These are phyloP conservation scores for Gobiocypris rarus DNA, from an alignment of 2,113 vertebrate genomes.

Conservation along the genomic window DNA sequence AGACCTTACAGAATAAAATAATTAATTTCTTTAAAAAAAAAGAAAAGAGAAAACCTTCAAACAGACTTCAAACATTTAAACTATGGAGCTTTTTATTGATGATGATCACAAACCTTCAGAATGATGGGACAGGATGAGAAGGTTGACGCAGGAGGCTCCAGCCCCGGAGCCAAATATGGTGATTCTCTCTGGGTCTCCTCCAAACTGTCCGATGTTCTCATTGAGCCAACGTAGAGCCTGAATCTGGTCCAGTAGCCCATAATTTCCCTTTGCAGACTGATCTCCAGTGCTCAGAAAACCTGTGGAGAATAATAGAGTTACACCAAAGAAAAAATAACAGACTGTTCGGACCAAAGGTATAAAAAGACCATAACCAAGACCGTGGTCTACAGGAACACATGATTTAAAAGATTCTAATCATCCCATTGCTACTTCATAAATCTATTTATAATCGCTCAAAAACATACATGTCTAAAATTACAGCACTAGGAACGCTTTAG, in stretches of 20 bases:
- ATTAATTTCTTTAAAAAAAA: not conserved
- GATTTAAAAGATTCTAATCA: not conserved
- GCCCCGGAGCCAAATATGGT: slow-evolving; percentile 99
- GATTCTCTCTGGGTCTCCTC: slow-evolving; percentile 96
- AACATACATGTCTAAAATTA: slow-evolving; percentile 2
- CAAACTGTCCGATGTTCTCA: slow-evolving; percentile 98
- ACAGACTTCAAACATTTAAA: not conserved
- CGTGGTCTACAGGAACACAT: not conserved
- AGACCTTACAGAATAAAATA: too few species aligned
- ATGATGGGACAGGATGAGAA: slow-evolving; percentile 99
- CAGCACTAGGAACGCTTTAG: not conserved
- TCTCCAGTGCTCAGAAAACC: slow-evolving; percentile 97
- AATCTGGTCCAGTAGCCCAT: slow-evolving; percentile 97
- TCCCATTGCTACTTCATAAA: not conserved
- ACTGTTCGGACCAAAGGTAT: slow-evolving; percentile 1
- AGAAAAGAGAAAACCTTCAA: not conserved
- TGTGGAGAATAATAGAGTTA: slow-evolving; percentile 66
- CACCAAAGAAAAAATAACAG: slow-evolving; percentile 55
- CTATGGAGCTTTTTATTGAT: not conserved
- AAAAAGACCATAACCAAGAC: slow-evolving; percentile 32
- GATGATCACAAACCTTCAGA: slow-evolving; percentile 89
- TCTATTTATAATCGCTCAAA: not conserved
- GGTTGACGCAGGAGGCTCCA: slow-evolving; percentile 96
- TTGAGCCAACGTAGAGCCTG: slow-evolving; percentile 98
- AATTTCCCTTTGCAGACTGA: slow-evolving; percentile 98